Conservation (phyloP, 2,888 invertebrate species). For the Gymnoscelis rufifasciata region DNA sequence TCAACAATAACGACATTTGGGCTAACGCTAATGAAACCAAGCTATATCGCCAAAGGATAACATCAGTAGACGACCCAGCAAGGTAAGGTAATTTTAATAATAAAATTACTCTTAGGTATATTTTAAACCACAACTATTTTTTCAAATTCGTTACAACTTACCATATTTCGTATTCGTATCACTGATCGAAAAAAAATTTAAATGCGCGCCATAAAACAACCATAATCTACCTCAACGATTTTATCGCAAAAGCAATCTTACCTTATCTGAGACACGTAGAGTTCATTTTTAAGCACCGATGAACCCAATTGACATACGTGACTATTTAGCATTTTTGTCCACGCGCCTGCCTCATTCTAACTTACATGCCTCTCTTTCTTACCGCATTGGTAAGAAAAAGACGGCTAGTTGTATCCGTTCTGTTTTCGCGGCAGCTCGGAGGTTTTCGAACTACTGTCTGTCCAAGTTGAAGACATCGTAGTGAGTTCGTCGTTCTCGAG, state of each 20-base stretch:
- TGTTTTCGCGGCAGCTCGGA: constrained; percentile 44
- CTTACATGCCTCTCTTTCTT: constrained; percentile 26
- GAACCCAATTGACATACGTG: constrained; percentile 38
- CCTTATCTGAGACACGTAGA: constrained; percentile 15
- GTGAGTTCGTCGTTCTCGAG: constrained; percentile 12
- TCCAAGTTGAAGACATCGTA: constrained; percentile 37
- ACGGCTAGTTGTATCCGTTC: constrained; percentile 31
- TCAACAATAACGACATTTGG: constrained; percentile 73
- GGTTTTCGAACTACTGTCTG: constrained; percentile 44
- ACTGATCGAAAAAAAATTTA: constrained; percentile 41
- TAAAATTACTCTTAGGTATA: not conserved
- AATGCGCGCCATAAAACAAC: constrained; percentile 33
- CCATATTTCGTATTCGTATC: constrained; percentile 16
- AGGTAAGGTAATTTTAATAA: constrained; percentile 45
- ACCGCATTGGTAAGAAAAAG: constrained; percentile 30
- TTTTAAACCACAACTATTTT: too few relatives aligned
- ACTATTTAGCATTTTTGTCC: constrained; percentile 34
- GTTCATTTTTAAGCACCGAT: constrained; percentile 27
- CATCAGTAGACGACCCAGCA: constrained; percentile 34
- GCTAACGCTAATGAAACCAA: constrained; percentile 53
- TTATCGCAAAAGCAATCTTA: constrained; percentile 14
- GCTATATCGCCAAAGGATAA: constrained; percentile 42
- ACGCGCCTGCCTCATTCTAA: constrained; percentile 39
- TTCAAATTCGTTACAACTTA: not conserved
- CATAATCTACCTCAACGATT: constrained; percentile 10